phyloP scores from a whole-genome alignment of 2,797 vertebrate species.

The Catamblyrhynchus diadema region DNA sequence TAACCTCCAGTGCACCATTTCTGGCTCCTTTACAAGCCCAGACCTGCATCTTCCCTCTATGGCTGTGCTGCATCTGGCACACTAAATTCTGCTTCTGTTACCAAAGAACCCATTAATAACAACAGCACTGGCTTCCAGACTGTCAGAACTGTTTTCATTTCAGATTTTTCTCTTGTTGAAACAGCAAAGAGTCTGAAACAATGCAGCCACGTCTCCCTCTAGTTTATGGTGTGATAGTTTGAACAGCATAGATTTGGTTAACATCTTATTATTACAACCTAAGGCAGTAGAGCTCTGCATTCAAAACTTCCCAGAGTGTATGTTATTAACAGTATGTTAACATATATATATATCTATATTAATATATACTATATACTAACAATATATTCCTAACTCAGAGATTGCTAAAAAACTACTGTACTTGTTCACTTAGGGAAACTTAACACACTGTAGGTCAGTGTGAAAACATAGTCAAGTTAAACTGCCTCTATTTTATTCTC shows the following conservation, averaged over 20 bases:
- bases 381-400: neutral
- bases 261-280: neutral
- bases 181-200: neutral
- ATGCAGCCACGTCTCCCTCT: neutral
- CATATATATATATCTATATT: neutral
- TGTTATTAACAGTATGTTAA: neutral
- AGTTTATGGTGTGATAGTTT: neutral
- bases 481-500: neutral
- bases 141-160: slow-evolving; percentile 12
- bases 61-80: neutral
- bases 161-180: slow-evolving; percentile 10
- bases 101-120: slow-evolving; percentile 30
- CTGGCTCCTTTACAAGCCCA: neutral
- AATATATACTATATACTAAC: neutral
- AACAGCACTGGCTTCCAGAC: neutral
- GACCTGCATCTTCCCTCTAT: neutral
- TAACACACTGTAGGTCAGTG: neutral
- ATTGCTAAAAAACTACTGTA: neutral
- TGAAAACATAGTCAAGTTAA: neutral
- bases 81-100: neutral
- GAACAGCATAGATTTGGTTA: neutral
- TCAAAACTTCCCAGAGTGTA: neutral
- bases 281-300: neutral
- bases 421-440: neutral
- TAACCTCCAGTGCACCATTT: neutral